Conservation (phyloP, 2,113 vertebrate species). For the Tyto alba region DNA sequence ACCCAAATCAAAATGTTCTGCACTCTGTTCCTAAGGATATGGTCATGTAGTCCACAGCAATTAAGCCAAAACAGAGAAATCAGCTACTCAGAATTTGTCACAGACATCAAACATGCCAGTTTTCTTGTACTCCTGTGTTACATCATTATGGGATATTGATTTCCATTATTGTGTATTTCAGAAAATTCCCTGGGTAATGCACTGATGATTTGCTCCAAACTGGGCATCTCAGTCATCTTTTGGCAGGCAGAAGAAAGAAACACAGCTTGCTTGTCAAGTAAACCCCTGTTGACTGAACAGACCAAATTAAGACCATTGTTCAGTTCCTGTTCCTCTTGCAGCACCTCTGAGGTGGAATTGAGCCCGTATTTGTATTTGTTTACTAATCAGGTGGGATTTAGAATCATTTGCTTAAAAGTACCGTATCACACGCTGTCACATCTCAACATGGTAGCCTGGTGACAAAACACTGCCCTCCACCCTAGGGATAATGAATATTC, state of each 20-base stretch:
- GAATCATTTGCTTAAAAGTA: background rate
- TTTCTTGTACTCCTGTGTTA: background rate
- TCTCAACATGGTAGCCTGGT: background rate
- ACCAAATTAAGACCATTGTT: background rate
- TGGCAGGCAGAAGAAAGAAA: background rate
- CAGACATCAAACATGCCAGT: background rate
- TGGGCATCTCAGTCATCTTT: background rate
- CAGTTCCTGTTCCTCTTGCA: background rate
- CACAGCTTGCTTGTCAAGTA: background rate
- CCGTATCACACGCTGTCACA: background rate
- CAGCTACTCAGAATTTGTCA: background rate
- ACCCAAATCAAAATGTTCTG: background rate
- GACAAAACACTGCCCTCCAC: background rate
- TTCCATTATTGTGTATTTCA: conserved; percentile 20
- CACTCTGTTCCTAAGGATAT: background rate
- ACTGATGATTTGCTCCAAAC: background rate
- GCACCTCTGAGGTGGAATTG: background rate
- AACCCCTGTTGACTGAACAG: background rate
- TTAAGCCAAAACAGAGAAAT: background rate
- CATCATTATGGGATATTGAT: conserved; percentile 31
- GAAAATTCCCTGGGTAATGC: background rate
- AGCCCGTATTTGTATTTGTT: background rate
- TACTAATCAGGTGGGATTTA: background rate
- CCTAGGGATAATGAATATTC: background rate
- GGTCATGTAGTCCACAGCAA: background rate